phyloP scores from a whole-genome alignment of 2,113 vertebrate genomes.

The Halichoerus grypus region DNA sequence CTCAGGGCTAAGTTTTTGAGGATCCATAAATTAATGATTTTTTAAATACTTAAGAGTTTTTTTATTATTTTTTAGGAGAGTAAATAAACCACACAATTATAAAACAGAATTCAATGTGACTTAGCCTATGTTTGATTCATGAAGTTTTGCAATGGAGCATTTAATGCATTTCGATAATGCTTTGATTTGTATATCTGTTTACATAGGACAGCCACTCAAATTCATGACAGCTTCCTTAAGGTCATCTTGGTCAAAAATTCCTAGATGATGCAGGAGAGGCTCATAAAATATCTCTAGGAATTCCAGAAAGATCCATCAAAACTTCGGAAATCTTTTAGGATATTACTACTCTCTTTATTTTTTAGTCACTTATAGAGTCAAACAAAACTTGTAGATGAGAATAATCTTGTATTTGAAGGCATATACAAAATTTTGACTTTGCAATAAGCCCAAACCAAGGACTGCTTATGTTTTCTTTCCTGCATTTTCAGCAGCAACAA shows the following conservation, averaged over 20 bases:
- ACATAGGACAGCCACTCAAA: constrained; percentile 1
- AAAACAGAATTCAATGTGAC: constrained; percentile 32
- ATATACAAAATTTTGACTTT: not conserved
- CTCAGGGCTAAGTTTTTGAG: not conserved
- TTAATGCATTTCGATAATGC: constrained; percentile 53
- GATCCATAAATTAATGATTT: not conserved
- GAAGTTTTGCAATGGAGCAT: constrained; percentile 32
- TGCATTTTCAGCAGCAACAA: not conserved
- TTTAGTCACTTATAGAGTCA: not conserved
- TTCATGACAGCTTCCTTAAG: not conserved
- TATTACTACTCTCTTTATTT: not conserved
- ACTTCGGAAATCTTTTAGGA: not conserved
- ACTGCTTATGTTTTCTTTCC: not conserved
- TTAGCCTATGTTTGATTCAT: constrained; percentile 56
- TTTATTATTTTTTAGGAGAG: not conserved
- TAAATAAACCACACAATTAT: constrained; percentile 4
- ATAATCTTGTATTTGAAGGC: not conserved
- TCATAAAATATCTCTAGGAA: not conserved
- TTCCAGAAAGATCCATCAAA: not conserved
- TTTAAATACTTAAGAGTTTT: not conserved
- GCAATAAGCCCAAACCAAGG: not conserved
- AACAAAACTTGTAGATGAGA: not conserved
- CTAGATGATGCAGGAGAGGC: not conserved
- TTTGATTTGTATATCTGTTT: constrained; percentile 29
- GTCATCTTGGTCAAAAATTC: not conserved